A percentile compares a stretch with the other conserved stretches of the same genome.
Conservation (phyloP, 2,113 vertebrate genomes). For the Amblyornis subalaris region DNA sequence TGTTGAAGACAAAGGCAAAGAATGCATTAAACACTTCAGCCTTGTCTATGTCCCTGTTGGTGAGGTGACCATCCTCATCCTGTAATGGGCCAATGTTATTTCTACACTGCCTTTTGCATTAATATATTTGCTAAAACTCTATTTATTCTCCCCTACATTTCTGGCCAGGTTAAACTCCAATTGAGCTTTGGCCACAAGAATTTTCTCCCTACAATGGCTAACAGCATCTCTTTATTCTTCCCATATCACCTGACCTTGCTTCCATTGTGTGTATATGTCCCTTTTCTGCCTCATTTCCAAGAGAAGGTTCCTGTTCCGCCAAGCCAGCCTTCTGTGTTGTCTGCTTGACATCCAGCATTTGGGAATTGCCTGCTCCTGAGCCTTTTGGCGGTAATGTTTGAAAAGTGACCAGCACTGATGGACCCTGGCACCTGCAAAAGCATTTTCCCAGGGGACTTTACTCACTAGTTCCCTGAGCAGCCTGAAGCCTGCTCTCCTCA, state of each 20-base stretch:
- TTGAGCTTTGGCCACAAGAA: rapidly evolving
- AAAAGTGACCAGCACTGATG: not conserved
- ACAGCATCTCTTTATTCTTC: not conserved
- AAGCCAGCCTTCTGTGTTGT: not conserved
- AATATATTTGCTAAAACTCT: not conserved
- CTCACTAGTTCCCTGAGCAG: not conserved
- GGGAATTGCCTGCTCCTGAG: not conserved
- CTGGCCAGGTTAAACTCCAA: not conserved
- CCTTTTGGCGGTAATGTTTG: not conserved
- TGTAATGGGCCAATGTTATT: not conserved
- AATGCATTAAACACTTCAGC: not conserved
- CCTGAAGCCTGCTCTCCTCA: not conserved
- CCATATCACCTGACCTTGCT: not conserved
- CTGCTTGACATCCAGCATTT: not conserved
- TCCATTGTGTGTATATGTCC: not conserved
- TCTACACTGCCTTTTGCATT: not conserved
- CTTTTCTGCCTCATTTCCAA: not conserved
- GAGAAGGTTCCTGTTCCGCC: not conserved
- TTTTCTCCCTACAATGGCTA: not conserved
- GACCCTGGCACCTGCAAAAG: rapidly evolving
- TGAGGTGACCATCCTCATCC: not conserved
- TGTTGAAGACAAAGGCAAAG: not conserved
- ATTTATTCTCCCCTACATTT: not conserved
- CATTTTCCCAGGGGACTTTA: not conserved
- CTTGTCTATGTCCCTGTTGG: not conserved